Conservation (phyloP, 2,888 invertebrate species). For the Cryptus viduatorius region DNA sequence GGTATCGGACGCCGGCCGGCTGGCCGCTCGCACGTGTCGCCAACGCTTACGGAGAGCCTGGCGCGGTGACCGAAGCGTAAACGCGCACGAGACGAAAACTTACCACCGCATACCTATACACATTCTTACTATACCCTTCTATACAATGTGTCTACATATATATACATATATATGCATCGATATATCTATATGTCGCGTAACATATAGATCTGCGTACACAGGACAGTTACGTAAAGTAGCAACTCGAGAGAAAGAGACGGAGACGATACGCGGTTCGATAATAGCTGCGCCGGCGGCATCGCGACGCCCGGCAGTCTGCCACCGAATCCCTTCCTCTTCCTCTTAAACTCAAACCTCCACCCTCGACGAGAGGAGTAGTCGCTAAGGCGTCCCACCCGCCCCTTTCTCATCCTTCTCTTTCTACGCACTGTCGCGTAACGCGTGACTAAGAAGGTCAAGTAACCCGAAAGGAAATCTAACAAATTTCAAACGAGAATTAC, state of each 20-base stretch:
- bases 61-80: conserved; percentile 61
- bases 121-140: conserved; percentile 42
- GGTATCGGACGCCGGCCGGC: conserved; percentile 67
- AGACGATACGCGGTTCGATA: conserved; percentile 80
- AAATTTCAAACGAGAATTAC: background rate
- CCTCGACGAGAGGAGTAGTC: conserved; percentile 35
- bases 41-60: conserved; percentile 59
- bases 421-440: conserved; percentile 15
- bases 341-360: conserved; percentile 45
- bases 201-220: conserved; percentile 35
- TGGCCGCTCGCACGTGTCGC: conserved; percentile 63
- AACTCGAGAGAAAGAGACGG: conserved; percentile 62
- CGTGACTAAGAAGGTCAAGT: conserved; percentile 18
- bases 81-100: conserved; percentile 67
- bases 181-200: background rate
- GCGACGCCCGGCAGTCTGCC: conserved; percentile 84
- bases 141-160: conserved; percentile 29
- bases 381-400: conserved; percentile 48
- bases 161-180: background rate
- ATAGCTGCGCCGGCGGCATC: conserved; percentile 76
- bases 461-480: background rate
- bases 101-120: conserved; percentile 56
- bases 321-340: conserved; percentile 75
- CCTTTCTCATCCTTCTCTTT: background rate
- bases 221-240: conserved; percentile 57